Conservation (phyloP, 2,113 vertebrate genomes). For the Sinosuthora webbiana region DNA sequence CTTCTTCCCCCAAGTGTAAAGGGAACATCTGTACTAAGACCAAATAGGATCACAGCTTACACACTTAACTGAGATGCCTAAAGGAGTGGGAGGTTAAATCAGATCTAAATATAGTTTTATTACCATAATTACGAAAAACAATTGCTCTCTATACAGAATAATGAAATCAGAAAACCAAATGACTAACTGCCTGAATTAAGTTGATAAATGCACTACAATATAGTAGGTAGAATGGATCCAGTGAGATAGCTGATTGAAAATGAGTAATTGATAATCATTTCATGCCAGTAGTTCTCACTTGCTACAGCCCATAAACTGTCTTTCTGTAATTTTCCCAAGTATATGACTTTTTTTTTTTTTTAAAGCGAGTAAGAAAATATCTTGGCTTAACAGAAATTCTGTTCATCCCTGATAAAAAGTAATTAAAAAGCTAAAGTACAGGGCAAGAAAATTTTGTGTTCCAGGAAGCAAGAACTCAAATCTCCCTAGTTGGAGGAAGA, state of each 20-base stretch:
- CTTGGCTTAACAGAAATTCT: constrained; percentile 42
- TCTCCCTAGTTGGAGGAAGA: not conserved
- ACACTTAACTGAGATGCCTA: not conserved
- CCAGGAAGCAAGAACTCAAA: not conserved
- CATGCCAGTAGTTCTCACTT: constrained; percentile 16
- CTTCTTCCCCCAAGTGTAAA: not conserved
- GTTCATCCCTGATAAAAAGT: constrained; percentile 34
- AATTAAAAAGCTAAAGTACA: constrained; percentile 36
- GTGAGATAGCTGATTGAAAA: constrained; percentile 38
- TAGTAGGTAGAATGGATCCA: constrained; percentile 19
- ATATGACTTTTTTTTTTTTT: not conserved
- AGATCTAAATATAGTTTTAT: constrained; percentile 18
- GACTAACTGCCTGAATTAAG: constrained; percentile 35
- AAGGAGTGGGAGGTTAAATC: constrained; percentile 8
- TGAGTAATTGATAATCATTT: constrained; percentile 50
- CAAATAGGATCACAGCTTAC: not conserved
- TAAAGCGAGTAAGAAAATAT: constrained; percentile 4
- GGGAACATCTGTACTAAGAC: not conserved
- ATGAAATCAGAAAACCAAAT: not conserved
- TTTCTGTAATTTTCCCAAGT: constrained; percentile 25
- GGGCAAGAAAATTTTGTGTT: not conserved
- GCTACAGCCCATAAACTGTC: not conserved
- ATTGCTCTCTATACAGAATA: constrained; percentile 1
- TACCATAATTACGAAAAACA: constrained; percentile 32
- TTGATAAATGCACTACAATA: constrained; percentile 31